phyloP scores from a whole-genome alignment of 2,113 vertebrate genomes.

The Nesospiza acunhae region DNA sequence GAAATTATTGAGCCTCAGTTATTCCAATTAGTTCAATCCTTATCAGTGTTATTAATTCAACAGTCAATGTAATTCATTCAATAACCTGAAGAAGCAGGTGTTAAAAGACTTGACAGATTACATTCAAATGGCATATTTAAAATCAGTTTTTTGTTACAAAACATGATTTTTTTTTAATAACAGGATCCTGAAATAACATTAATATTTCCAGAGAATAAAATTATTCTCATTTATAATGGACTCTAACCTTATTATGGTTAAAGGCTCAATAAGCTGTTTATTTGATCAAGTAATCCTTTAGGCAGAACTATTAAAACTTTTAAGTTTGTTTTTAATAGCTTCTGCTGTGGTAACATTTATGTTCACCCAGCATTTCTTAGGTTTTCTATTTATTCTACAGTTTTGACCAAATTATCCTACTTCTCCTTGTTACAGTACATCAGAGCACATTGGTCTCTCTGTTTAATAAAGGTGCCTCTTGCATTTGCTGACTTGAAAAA shows the following conservation, averaged over 20 bases:
- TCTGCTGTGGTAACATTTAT: neutral
- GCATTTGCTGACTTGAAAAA: neutral
- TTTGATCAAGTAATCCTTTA: conserved; percentile 44
- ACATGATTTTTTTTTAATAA: neutral
- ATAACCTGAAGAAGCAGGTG: neutral
- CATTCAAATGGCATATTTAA: neutral
- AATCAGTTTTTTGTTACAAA: neutral
- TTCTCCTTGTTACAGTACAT: neutral
- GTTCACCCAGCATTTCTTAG: neutral
- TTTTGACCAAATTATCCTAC: neutral
- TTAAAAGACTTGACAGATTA: neutral
- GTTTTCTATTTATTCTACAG: neutral
- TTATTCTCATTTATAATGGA: neutral
- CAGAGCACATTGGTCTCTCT: neutral
- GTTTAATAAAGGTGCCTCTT: neutral
- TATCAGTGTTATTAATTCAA: neutral
- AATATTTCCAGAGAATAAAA: neutral
- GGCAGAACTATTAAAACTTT: neutral
- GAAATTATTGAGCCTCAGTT: neutral
- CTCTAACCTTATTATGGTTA: neutral
- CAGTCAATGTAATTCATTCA: neutral
- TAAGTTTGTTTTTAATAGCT: neutral
- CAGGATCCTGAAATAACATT: neutral
- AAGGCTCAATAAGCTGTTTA: neutral
- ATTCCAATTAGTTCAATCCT: neutral